A percentile compares a stretch with the other conserved stretches of the same genome.
phyloP scores from a whole-genome alignment of 2,113 vertebrate species.

The Rhinopomastus cyanomelas region DNA sequence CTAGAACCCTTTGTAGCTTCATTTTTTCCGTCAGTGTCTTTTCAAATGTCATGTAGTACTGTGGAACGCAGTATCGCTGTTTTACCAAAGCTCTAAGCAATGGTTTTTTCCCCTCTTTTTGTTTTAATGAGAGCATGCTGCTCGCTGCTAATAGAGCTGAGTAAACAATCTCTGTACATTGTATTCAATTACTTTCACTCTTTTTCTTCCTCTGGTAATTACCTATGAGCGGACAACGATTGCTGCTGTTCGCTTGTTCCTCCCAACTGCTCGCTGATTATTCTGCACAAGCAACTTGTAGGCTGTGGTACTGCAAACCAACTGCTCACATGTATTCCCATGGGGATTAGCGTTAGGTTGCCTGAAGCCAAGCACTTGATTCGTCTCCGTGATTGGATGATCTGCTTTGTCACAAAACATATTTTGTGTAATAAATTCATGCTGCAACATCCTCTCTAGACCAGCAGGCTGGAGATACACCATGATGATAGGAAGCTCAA shows the following conservation, averaged over 20 bases:
- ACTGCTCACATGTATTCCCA: conserved; percentile 10
- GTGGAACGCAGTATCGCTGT: conserved; percentile 31
- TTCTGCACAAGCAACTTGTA: conserved; percentile 14
- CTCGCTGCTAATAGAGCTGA: conserved; percentile 27
- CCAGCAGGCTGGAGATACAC: not conserved
- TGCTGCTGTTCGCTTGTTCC: conserved; percentile 30
- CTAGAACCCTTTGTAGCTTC: conserved; percentile 2
- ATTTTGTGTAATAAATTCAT: conserved; percentile 11
- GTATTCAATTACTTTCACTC: conserved; percentile 53
- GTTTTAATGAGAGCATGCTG: not conserved
- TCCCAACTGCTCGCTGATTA: conserved; percentile 34
- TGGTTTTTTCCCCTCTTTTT: conserved; percentile 16
- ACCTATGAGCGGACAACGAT: conserved; percentile 22
- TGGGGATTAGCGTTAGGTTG: not conserved
- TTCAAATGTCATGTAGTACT: conserved; percentile 38
- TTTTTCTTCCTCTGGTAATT: conserved; percentile 47
- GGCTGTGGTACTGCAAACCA: not conserved
- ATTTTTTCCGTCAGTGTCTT: not conserved
- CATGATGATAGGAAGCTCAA: not conserved
- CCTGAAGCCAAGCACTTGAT: conserved; percentile 4
- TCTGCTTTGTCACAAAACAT: conserved; percentile 8
- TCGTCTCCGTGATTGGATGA: conserved; percentile 27
- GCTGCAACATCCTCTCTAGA: not conserved
- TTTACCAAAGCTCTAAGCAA: conserved; percentile 36
- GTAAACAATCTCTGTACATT: conserved; percentile 45